Percentiles rank a stretch among this genome's conserved stretches.
Evolutionary conservation across 2,888 invertebrate genomes (phyloP).

Genomic region (Athalia cordata): DNA sequence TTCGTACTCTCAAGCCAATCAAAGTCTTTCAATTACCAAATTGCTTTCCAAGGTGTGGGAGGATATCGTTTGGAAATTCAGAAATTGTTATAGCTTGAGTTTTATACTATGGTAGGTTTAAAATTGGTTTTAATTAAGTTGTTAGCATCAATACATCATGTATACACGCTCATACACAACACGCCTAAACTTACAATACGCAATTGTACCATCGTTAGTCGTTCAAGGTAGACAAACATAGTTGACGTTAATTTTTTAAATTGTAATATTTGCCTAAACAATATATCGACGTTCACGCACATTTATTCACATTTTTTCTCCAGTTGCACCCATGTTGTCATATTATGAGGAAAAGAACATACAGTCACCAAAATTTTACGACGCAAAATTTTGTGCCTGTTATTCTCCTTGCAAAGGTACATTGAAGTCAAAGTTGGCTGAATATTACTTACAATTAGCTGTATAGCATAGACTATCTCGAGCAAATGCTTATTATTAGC

Average conservation of each 20-base stretch:
- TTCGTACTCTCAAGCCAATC: conserved; percentile 3
- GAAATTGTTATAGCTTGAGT: conserved; percentile 31
- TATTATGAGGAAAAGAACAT: conserved; percentile 69
- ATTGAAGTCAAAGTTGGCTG: conserved; percentile 52
- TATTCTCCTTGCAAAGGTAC: conserved; percentile 68
- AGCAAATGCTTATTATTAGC: conserved; percentile 38
- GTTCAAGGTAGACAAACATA: background rate
- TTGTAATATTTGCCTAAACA: background rate
- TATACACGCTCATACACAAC: background rate
- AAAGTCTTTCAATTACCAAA: conserved; percentile 25
- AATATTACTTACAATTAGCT: conserved; percentile 26
- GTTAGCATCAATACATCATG: background rate
- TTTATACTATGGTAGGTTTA: conserved; percentile 36
- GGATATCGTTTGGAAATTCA: conserved; percentile 39
- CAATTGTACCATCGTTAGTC: background rate
- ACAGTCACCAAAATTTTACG: conserved; percentile 67
- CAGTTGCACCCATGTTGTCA: conserved; percentile 68
- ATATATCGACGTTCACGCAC: conserved; percentile 15
- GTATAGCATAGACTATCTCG: conserved; percentile 29
- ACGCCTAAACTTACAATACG: background rate
- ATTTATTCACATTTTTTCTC: conserved; percentile 59
- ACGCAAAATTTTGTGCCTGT: conserved; percentile 67
- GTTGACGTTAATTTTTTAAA: background rate
- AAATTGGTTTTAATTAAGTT: conserved; percentile 16
- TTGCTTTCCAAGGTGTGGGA: conserved; percentile 37